Evolutionary conservation across 1,140 invertebrate species (phyloP), one percentile per base, ranked within the genome.

Genomic region (Drosophila micromelanica): DNA sequence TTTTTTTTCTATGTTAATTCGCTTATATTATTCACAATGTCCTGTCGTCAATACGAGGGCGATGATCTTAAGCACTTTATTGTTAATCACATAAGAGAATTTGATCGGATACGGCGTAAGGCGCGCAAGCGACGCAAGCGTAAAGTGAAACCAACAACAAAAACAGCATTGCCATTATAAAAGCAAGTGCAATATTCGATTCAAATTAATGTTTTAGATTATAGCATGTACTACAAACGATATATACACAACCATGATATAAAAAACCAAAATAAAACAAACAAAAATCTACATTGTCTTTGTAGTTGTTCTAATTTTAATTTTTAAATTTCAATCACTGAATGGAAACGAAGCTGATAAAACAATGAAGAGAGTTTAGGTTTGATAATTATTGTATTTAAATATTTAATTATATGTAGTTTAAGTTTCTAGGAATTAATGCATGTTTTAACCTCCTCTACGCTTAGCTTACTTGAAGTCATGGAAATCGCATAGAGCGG

Each of bases 1-100:
- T 87, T 91, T 78, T 91, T 91, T 90, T 89, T 91, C 57, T 91
- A 91, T 68, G 51, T 91, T 81, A 91, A 91, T 57, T 90, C 90
- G 54, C 74, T 91, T 72, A 90, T 91, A 27, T 45, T 91, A 74
- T 78, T 91, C 51, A 82, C 76, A 12, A 81, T 91, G 63, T 86
- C 86, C 20, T 86, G 86, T 55, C 80, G 75, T 5, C 76, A 87
- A 51, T 79, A 79, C 20, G 82, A 91, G 32, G 72, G 78, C 75
- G 80, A 89, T 62, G 82, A 91, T 35, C 61, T 91, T 7, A 91
- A 91, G 65, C 68, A 90, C 32, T 91, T 91, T 40, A 82, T 91
- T 48, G 73, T 84, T 63, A 11, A 85, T 52, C 70, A 82, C 46
- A 85, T 91, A 52, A 74, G 72, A 51, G 76, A 89, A 38, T 91